Conservation (phyloP, 2,888 invertebrate genomes). For the Deilephila elpenor region DNA sequence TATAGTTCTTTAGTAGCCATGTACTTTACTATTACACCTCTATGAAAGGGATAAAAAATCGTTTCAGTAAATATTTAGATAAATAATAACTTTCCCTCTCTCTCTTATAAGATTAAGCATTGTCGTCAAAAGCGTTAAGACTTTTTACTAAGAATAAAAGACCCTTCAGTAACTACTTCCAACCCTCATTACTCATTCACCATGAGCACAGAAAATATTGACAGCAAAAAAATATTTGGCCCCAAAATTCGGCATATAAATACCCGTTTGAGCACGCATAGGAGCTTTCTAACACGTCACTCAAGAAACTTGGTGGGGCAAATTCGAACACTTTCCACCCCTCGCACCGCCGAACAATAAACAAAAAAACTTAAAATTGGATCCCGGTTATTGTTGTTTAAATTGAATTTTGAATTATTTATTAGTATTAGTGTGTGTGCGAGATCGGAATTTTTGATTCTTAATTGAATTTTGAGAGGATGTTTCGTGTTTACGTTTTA, state of each 20-base stretch:
- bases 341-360: constrained; percentile 48
- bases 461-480: constrained; percentile 5
- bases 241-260: constrained; percentile 33
- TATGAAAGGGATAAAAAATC: no score
- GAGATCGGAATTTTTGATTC: constrained; percentile 17
- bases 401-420: constrained; percentile 65
- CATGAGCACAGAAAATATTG: constrained; percentile 14
- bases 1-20: no score
- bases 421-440: constrained; percentile 40
- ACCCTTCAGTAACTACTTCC: constrained; percentile 4
- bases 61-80: no score
- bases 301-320: constrained; percentile 37
- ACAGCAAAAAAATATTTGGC: constrained; percentile 25
- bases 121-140: not conserved
- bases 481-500: not conserved
- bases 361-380: constrained; percentile 66
- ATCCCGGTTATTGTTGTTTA: constrained; percentile 57
- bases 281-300: constrained; percentile 55
- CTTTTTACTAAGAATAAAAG: not conserved
- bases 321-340: constrained; percentile 23
- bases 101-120: not conserved
- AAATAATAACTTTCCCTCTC: not conserved
- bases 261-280: constrained; percentile 38
- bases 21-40: no score
- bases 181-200: constrained; percentile 27